Evolutionary conservation across 2,888 invertebrate genomes (phyloP), one percentile per base, ranked within the genome.

Genomic region (Arrhopalites spinosus): DNA sequence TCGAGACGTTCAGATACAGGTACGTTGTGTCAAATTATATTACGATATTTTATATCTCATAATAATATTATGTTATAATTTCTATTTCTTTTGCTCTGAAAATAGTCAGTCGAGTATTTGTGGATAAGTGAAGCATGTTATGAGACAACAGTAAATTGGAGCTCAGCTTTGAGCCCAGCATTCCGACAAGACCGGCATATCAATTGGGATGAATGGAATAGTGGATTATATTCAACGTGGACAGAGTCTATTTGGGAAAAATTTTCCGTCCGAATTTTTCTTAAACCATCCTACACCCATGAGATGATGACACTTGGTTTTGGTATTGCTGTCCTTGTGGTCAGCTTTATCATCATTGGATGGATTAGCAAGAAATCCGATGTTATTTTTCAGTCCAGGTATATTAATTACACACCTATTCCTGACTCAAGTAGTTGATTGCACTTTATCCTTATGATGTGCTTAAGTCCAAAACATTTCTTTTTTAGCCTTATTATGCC

Each of bases 221-320:
- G 93, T 0, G 91, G 91, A 17, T 81, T 88, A 82, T 96, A 91
- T 85, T 94, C 95, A 3, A 91, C 94, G 15, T 95, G 95, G 95
- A 91, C 94, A 25, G 95, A 95, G 87, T 94, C 94, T 0, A 90
- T 92, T 59, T 96, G 95, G 94, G 87, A 88, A 74, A 87, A 89
- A 74, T 88, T 93, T 82, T 90, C 88, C 82, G 90, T 93, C 77
- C 89, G 92, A 79, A 90, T 95, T 87, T 95, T 94, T 86, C 87
- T 95, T 76, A 88, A 90, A 83, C 91, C 94, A 67, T 88, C 91
- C 15, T 85, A 86, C 29, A 30, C 70, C 13, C 88, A 88, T 61
- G 89, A 90, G 84, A 85, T 86, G 56, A 83, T 88, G 76, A 89
- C 88, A 1, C 85, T 90, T 53, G 85, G 87, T n/a, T 83, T 88